phyloP scores from a whole-genome alignment of 2,113 vertebrate species.

The Ptilorrhoa leucosticta region DNA sequence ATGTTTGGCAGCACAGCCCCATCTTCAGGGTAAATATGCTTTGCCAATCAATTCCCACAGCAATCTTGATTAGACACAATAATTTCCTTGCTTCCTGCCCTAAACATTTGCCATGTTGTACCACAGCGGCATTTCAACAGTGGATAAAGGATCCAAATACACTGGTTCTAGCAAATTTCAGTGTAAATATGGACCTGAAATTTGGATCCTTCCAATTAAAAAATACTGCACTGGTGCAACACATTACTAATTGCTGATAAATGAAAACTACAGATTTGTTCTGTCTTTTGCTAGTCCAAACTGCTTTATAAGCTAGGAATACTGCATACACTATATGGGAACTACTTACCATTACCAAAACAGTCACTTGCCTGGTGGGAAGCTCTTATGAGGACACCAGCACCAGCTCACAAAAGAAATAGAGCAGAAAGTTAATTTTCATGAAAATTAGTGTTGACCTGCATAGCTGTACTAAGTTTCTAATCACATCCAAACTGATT shows the following conservation, averaged over 20 bases:
- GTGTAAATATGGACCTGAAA: neutral
- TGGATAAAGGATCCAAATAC: neutral
- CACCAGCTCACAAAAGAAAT: neutral
- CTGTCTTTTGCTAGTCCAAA: neutral
- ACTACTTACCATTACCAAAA: neutral
- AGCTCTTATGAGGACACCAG: neutral
- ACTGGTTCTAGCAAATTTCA: neutral
- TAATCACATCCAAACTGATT: neutral
- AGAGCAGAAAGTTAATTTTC: conserved; percentile 28
- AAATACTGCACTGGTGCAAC: neutral
- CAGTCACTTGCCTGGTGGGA: neutral
- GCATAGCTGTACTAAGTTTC: neutral
- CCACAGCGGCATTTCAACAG: conserved; percentile 7
- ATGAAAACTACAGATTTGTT: neutral
- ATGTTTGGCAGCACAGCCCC: neutral
- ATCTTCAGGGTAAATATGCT: conserved; percentile 27
- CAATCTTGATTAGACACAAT: conserved; percentile 15
- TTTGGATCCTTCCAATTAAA: neutral
- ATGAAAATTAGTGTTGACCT: conserved; percentile 27
- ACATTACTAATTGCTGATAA: neutral
- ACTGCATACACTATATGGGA: neutral
- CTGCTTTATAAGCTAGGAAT: neutral
- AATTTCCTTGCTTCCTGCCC: neutral
- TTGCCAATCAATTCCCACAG: conserved; percentile 21
- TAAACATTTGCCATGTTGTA: neutral